Evolutionary conservation across 2,888 invertebrate genomes (phyloP).

Genomic region (Himalopsyche tibetana): DNA sequence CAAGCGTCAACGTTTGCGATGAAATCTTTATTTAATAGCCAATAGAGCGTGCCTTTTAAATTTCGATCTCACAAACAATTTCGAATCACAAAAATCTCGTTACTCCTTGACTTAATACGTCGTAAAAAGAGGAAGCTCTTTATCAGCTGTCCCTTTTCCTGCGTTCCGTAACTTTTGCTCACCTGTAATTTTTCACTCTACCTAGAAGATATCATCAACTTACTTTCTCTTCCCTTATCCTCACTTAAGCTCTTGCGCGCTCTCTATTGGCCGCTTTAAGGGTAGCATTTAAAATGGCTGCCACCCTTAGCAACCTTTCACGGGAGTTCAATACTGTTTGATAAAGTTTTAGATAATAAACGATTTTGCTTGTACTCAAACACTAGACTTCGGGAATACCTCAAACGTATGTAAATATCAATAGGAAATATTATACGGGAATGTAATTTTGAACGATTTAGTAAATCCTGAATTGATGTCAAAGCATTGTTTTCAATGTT

Average conservation of each 20-base stretch:
- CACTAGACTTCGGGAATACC: conserved; percentile 2
- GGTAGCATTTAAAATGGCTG: conserved; percentile 61
- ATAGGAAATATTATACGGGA: conserved; percentile 26
- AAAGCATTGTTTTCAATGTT: conserved; percentile 11
- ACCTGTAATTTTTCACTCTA: conserved; percentile 65
- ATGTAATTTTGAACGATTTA: conserved; percentile 30
- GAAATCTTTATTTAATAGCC: conserved; percentile 57
- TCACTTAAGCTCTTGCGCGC: conserved; percentile 51
- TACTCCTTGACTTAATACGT: conserved; percentile 65
- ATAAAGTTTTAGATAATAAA: conserved; percentile 30
- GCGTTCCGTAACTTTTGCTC: conserved; percentile 57
- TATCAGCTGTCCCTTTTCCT: conserved; percentile 65
- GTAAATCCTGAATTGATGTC: neutral
- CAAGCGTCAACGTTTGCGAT: conserved; percentile 12
- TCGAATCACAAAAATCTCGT: conserved; percentile 65
- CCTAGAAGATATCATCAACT: conserved; percentile 64
- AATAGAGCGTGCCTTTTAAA: conserved; percentile 57
- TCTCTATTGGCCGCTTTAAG: conserved; percentile 54
- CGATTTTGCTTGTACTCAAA: conserved; percentile 34
- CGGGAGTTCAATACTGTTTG: conserved; percentile 52
- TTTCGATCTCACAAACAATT: conserved; percentile 65
- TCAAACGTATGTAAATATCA: conserved; percentile 30
- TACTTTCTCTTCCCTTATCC: conserved; percentile 58
- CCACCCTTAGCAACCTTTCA: conserved; percentile 61
- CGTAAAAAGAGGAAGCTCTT: conserved; percentile 65